Base-by-base conservation (phyloP, 2,888 invertebrate species). In the Oegoconia quadripuncta region DNA sequence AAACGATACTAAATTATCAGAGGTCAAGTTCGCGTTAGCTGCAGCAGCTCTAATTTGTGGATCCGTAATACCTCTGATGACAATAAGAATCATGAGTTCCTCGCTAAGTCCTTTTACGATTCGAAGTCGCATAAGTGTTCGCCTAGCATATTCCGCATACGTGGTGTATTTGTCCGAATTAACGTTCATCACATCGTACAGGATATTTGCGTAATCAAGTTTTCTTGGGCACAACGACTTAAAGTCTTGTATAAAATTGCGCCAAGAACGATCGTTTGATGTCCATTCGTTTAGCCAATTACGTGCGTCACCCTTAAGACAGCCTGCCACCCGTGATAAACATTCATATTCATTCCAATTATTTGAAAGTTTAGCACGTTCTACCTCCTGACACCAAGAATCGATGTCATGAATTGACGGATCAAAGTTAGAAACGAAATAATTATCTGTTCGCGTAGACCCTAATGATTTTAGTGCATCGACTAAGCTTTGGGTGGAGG, bases 101-200 rank as follows among this genome's bases (percentile, higher is more conserved):
- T 52, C 52, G 26, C 47, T 49, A 2, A 59, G 12, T 0, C 61
- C 56, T 12, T 46, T 37, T 2, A 59, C 48, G 7, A 59, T 43
- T 3, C 44, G 31, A 5, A 60, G 34, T 0, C 60, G 46, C 2
- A 62, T 29, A 8, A 62, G 14, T 0, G 60, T 41, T 1, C 52
- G 42, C 3, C 59, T 43, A 0, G 56, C 62, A 20, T 62, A 62
- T 15, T 62, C 61, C 0, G 58, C 52, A 15, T 59, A 64, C 0
- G 56, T 47, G 1, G 33, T 0, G 28, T 41, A 61, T 3, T 41
- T 46, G 16, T 52, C 47, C 0, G 61, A 60, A 0, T 38, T 48
- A 0, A 46, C 45, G 6, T 23, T 37, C 50, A 56, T 51, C 3
- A 48, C 44, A 0, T 53, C 50, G 17, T 17, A 52, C 6, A 57